Percentiles rank a stretch among this genome's conserved stretches.
These are phyloP conservation scores for Rana temporaria DNA, from an alignment of 2,113 vertebrate genomes.

Conservation along the genomic window DNA sequence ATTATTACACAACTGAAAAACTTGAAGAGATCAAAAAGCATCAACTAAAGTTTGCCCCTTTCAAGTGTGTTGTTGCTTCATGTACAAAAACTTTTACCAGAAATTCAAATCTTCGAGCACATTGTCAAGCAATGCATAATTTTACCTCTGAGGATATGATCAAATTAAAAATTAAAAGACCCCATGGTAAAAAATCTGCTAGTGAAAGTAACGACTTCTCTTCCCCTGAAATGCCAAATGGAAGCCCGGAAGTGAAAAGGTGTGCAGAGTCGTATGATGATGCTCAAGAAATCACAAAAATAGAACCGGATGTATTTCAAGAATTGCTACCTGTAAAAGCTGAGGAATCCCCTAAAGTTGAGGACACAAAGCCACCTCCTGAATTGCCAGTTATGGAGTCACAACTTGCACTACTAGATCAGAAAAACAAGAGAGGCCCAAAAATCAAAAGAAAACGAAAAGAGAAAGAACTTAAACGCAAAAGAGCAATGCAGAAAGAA, in stretches of 20 bases:
- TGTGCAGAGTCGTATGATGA: slow-evolving; percentile 60
- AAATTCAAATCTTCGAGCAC: slow-evolving; percentile 93
- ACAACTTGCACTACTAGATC: slow-evolving; percentile 25
- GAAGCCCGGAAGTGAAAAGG: slow-evolving; percentile 62
- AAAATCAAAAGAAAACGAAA: slow-evolving; percentile 72
- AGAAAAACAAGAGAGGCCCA: slow-evolving; percentile 64
- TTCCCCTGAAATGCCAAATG: slow-evolving; percentile 18
- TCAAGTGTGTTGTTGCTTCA: slow-evolving; percentile 86
- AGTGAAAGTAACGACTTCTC: slow-evolving; percentile 62
- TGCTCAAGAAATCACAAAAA: slow-evolving; percentile 60
- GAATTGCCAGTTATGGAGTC: slow-evolving; percentile 59
- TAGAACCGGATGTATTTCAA: slow-evolving; percentile 61
- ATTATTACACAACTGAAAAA: slow-evolving; percentile 89
- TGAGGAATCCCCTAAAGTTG: slow-evolving; percentile 52
- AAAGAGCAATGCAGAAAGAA: slow-evolving; percentile 73
- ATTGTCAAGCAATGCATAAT: slow-evolving; percentile 89
- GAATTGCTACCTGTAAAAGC: slow-evolving; percentile 50
- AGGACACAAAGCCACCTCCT: slow-evolving; percentile 67
- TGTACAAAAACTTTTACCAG: slow-evolving; percentile 94
- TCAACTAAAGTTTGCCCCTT: slow-evolving; percentile 89
- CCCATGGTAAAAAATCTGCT: slow-evolving; percentile 77
- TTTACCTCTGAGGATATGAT: slow-evolving; percentile 87
- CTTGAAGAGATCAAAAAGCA: slow-evolving; percentile 88
- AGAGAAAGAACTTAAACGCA: slow-evolving; percentile 77
- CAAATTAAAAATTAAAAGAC: slow-evolving; percentile 86